Evolutionary conservation across 2,888 invertebrate species (phyloP).

Genomic region (Coremacera marginata): DNA sequence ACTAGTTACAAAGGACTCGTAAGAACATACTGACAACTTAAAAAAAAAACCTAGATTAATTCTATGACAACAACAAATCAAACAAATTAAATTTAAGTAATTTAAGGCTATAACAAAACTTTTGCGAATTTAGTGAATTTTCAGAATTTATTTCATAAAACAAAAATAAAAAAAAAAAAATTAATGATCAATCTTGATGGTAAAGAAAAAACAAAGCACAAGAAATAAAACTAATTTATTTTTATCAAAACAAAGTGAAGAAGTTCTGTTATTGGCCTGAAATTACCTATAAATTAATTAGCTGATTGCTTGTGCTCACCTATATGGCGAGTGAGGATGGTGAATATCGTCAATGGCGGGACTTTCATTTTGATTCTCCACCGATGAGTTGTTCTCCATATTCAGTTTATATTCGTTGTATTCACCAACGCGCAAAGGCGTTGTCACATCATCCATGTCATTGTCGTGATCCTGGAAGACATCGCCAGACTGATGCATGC

Average conservation of each 20-base stretch:
- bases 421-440: slow-evolving; percentile 66
- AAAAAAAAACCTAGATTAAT: no score
- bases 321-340: slow-evolving; percentile 66
- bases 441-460: slow-evolving; percentile 67
- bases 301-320: slow-evolving; percentile 58
- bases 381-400: slow-evolving; percentile 63
- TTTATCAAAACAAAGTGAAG: not conserved
- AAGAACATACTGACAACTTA: no score
- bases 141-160: not conserved
- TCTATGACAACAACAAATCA: not conserved
- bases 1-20: not conserved
- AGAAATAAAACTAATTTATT: not conserved
- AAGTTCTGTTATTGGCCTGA: slow-evolving; percentile 53
- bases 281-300: slow-evolving; percentile 55
- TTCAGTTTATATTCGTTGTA: slow-evolving; percentile 64
- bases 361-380: slow-evolving; percentile 61
- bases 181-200: not conserved
- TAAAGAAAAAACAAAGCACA: not conserved
- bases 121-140: slow-evolving; percentile 25
- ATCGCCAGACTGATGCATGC: slow-evolving; percentile 50
- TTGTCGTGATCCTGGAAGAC: slow-evolving; percentile 56
- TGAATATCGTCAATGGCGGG: slow-evolving; percentile 62
- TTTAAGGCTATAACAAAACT: slow-evolving; percentile 45
- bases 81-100: slow-evolving; percentile 34
- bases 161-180: not conserved